Evolutionary conservation across 2,888 invertebrate genomes (phyloP).

Genomic region (Sicus ferrugineus): DNA sequence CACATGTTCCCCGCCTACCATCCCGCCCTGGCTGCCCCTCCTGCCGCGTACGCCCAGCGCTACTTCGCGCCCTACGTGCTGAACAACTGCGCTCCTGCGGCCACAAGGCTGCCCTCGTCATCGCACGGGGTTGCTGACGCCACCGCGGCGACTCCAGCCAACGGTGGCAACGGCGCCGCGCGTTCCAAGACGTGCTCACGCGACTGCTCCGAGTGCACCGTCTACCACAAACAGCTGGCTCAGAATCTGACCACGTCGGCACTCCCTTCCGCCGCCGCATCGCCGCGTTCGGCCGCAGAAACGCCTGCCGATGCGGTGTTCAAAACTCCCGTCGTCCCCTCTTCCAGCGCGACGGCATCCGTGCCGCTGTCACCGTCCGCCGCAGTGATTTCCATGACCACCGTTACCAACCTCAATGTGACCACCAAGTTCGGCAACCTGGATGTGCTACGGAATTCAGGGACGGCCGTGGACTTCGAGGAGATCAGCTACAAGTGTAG

Average conservation of each 20-base stretch:
- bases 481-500: conserved; percentile 62
- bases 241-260: conserved; percentile 34
- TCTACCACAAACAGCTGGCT: conserved; percentile 51
- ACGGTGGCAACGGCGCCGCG: conserved; percentile 3
- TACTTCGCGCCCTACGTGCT: conserved; percentile 53
- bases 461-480: conserved; percentile 44
- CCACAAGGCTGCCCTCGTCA: conserved; percentile 19
- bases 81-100: conserved; percentile 34
- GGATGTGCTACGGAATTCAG: conserved; percentile 14
- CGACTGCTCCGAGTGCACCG: conserved; percentile 53
- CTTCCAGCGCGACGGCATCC: conserved; percentile 30
- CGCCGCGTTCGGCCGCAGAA: conserved; percentile 35
- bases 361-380: background rate
- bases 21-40: background rate
- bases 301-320: conserved; percentile 38
- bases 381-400: conserved; percentile 49
- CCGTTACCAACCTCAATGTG: conserved; percentile 53
- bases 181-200: conserved; percentile 46
- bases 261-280: background rate
- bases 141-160: background rate
- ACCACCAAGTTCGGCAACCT: conserved; percentile 29
- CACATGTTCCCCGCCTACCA: conserved; percentile 51
- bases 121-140: conserved; percentile 28
- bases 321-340: conserved; percentile 18
- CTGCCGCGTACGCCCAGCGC: conserved; percentile 47